Base-by-base conservation (phyloP, 2,888 invertebrate species). In the Gibbula magus region DNA sequence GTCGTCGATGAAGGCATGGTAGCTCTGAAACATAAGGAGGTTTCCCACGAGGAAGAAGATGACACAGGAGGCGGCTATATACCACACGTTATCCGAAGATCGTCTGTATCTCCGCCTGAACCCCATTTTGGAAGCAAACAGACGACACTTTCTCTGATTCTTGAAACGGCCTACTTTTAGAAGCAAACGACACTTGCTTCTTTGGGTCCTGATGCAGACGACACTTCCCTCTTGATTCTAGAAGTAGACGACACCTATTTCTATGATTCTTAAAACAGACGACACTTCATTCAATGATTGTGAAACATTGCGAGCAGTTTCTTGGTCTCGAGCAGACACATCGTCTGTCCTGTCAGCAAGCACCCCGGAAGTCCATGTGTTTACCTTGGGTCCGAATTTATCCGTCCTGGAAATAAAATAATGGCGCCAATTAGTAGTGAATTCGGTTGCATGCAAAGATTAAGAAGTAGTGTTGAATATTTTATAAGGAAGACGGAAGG, bases 11-110 rank as follows among this genome's bases (percentile, higher is more conserved):
- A 83, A 81, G 25, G 79, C 74, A 67, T 81, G 81, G 74, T 83
- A 84, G 25, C 78, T 80, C 54, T 84, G 84, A 53, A 83, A 81
- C 81, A 84, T 80, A 35, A 83, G 25, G 20, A 84, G 74, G 79
- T 84, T 84, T 35, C 83, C 82, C 20, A 83, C 74, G 39, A 83
- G 81, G 78, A 84, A 83, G 45, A 84, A 70, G 54, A 81, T 75
- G 74, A 83, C 56, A 75, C 82, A 84, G 25, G 83, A 80, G 10
- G 78, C 82, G 25, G 81, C 81, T 29, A 82, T 74, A 74, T 82
- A 82, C 76, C 82, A 82, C 5, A 83, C 83, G 78, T 74, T 81
- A 22, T 81, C 79, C 79, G 77, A 18, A 2, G 53, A 22, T 7
- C 75, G 75, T 18, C 32, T 75, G 53, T 75, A 35, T 22, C 75